A percentile compares a stretch with the other conserved stretches of the same genome.
Evolutionary conservation across 2,797 vertebrate genomes (phyloP).

Genomic region (Pseudotriccus pelzelni): DNA sequence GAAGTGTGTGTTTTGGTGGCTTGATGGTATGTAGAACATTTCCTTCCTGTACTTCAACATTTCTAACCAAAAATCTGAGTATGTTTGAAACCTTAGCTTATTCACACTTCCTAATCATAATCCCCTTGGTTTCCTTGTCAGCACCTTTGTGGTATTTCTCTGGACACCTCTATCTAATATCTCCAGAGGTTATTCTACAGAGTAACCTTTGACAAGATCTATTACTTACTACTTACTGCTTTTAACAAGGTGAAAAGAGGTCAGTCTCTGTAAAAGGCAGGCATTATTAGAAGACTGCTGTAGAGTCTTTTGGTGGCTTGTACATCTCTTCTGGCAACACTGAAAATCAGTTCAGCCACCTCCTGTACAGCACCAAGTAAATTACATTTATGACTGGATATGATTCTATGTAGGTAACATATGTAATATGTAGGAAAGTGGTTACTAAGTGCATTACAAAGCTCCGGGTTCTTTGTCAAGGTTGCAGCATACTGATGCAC

Average conservation of each 20-base stretch:
- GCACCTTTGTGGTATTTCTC: slow-evolving; percentile 58
- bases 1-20: slow-evolving; percentile 50
- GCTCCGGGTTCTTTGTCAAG: neutral
- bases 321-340: neutral
- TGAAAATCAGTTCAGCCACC: neutral
- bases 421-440: neutral
- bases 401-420: neutral
- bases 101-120: slow-evolving; percentile 62
- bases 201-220: slow-evolving; percentile 69
- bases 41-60: slow-evolving; percentile 52
- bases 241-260: slow-evolving; percentile 55
- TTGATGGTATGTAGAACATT: slow-evolving; percentile 63
- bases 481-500: neutral
- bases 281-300: slow-evolving; percentile 6
- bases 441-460: neutral
- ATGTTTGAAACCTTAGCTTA: slow-evolving; percentile 60
- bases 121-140: slow-evolving; percentile 60
- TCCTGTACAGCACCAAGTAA: neutral
- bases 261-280: slow-evolving; percentile 40
- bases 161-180: slow-evolving; percentile 63
- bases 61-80: slow-evolving; percentile 52
- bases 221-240: slow-evolving; percentile 60
- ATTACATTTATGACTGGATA: neutral
- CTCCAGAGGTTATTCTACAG: slow-evolving; percentile 59
- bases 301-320: slow-evolving; percentile 4